phyloP scores from a whole-genome alignment of 2,888 invertebrate species.

The Idaea aversata region DNA sequence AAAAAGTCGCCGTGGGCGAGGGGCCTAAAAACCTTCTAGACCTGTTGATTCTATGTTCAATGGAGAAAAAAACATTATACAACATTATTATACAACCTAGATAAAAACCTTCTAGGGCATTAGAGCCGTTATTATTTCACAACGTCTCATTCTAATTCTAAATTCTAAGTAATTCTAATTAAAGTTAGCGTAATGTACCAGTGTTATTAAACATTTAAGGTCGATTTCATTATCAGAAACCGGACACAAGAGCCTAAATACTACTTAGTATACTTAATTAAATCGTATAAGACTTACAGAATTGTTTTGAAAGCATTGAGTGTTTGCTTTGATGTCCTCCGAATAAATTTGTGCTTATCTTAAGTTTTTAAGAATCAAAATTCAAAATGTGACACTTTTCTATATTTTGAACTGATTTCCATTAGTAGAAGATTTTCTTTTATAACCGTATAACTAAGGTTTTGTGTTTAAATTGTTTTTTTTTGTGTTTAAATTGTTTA shows the following conservation, averaged over 20 bases:
- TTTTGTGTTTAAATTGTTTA: too few relatives aligned
- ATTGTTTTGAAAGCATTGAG: neutral
- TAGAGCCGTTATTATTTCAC: neutral
- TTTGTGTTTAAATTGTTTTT: too few relatives aligned
- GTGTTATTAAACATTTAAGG: neutral
- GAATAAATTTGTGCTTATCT: too few relatives aligned
- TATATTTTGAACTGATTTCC: too few relatives aligned
- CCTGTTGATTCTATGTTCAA: too few relatives aligned
- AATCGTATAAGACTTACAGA: neutral
- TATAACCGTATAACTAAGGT: too few relatives aligned
- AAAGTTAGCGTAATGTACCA: neutral
- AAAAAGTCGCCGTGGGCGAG: too few relatives aligned
- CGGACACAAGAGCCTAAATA: neutral
- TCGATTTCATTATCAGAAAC: neutral
- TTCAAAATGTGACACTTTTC: too few relatives aligned
- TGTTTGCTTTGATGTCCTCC: too few relatives aligned
- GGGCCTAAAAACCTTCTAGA: too few relatives aligned
- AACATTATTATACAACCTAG: neutral
- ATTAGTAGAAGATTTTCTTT: too few relatives aligned
- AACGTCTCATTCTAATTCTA: neutral
- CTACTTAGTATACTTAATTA: neutral
- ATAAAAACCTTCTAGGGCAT: neutral
- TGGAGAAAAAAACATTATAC: neutral
- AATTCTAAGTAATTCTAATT: neutral
- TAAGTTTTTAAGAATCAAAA: too few relatives aligned